Evolutionary conservation across 64 coral and sea anemone genomes (phyloP).

Genomic region (Trachythela sp.): DNA sequence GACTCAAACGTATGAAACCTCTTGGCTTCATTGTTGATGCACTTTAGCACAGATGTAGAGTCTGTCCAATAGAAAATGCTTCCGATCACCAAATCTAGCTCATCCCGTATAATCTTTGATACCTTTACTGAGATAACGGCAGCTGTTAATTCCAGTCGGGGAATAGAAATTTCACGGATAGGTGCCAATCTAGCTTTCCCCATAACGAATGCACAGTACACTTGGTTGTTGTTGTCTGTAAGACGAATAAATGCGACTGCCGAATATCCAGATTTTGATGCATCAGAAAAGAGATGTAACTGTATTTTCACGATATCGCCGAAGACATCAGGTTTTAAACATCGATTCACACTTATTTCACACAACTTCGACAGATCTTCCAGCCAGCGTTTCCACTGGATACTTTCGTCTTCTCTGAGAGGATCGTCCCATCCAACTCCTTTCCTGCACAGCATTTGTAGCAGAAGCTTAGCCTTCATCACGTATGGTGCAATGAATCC

Average conservation of each 20-base stretch:
- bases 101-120: neutral
- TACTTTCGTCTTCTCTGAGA: neutral
- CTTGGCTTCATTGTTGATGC: neutral
- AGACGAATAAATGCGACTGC: neutral
- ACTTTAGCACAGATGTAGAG: neutral
- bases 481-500: neutral
- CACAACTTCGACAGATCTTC: neutral
- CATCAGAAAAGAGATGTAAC: neutral
- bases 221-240: neutral
- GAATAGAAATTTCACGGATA: neutral
- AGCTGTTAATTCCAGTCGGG: neutral
- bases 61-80: neutral
- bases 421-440: neutral
- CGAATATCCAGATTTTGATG: neutral
- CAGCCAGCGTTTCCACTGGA: neutral
- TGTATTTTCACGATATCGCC: neutral
- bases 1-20: slow-evolving; percentile 1
- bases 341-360: neutral
- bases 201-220: neutral
- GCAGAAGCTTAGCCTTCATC: too few species aligned
- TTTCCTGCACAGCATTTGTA: neutral
- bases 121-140: neutral
- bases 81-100: neutral
- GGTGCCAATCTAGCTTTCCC: neutral
- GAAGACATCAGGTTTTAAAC: neutral